phyloP scores from a whole-genome alignment of 2,797 vertebrate genomes.

The Macropus fuliginosus region DNA sequence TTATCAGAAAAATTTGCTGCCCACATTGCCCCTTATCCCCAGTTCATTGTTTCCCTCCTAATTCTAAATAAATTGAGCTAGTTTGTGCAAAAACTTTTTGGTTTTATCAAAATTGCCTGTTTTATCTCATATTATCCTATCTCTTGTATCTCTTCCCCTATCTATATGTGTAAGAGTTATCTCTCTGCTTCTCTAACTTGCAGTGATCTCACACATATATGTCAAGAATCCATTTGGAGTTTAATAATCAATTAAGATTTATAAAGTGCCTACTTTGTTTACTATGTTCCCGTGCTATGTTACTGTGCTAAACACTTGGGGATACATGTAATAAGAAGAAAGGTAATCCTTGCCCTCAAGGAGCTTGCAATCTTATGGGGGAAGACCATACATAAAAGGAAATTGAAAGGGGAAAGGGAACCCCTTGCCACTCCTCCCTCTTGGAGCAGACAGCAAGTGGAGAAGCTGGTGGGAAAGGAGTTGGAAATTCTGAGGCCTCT shows the following conservation, averaged over 20 bases:
- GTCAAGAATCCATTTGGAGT: neutral
- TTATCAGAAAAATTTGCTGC: neutral
- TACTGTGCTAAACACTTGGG: neutral
- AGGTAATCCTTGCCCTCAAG: neutral
- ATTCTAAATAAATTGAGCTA: neutral
- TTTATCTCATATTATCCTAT: neutral
- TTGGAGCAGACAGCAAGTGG: neutral
- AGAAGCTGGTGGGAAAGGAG: neutral
- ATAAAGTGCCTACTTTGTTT: neutral
- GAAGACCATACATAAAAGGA: neutral
- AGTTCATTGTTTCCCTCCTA: neutral
- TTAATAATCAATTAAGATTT: neutral
- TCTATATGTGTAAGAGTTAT: neutral
- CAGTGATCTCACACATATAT: neutral
- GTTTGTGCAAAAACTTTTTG: neutral
- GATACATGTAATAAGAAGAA: neutral
- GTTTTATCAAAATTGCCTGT: neutral
- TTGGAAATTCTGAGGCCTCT: neutral
- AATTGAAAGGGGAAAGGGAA: neutral
- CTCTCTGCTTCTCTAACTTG: neutral
- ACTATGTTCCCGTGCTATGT: neutral
- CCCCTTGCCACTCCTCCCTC: neutral
- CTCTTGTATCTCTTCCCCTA: neutral
- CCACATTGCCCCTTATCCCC: neutral
- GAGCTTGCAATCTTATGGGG: neutral